A percentile compares a stretch with the other conserved stretches of the same genome.
Evolutionary conservation across 2,888 invertebrate species (phyloP).

Genomic region (Morinoia aosen): DNA sequence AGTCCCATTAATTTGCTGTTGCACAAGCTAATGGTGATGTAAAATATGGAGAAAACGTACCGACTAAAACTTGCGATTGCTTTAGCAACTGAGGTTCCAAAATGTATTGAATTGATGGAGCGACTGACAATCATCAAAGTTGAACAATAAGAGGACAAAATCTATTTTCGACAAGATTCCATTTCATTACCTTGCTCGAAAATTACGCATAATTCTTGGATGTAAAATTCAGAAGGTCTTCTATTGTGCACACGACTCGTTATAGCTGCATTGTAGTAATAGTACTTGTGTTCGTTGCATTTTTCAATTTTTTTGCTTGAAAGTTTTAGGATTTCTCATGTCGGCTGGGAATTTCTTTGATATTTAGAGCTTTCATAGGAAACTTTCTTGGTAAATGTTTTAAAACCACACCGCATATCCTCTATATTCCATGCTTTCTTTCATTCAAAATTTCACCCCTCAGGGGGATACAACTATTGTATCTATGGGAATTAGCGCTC

Average conservation of each 20-base stretch:
- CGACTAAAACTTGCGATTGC: neutral
- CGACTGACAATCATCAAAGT: neutral
- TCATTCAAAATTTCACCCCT: neutral
- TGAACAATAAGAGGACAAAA: neutral
- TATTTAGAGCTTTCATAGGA: neutral
- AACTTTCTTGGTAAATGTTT: neutral
- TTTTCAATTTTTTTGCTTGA: neutral
- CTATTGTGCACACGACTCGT: too few species aligned
- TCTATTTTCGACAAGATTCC: neutral
- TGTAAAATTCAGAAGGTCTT: neutral
- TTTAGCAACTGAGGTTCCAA: neutral
- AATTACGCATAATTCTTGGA: neutral
- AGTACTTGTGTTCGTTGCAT: neutral
- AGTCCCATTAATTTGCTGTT: neutral
- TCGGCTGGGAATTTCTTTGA: neutral
- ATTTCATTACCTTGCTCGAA: neutral
- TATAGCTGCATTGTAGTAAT: too few species aligned
- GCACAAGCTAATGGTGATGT: neutral
- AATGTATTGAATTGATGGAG: neutral
- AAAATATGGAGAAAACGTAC: neutral
- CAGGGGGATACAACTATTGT: too few species aligned
- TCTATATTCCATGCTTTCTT: too few species aligned
- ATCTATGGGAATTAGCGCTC: too few species aligned
- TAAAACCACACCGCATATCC: too few species aligned
- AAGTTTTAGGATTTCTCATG: neutral